Evolutionary conservation across 2,888 invertebrate genomes (phyloP).

Genomic region (Hydroisotoma schaefferi): DNA sequence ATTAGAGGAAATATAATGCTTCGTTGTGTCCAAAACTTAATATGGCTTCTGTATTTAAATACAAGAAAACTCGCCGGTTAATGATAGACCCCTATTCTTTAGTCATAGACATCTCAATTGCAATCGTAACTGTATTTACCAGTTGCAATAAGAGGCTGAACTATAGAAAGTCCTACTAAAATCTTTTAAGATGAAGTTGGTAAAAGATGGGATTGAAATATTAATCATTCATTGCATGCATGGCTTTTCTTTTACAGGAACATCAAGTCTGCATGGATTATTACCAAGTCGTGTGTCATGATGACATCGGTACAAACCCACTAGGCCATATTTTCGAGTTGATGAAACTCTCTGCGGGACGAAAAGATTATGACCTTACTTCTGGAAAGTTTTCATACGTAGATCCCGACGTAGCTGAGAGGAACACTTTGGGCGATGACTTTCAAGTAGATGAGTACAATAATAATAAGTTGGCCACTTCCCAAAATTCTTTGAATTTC

Average conservation of each 20-base stretch:
- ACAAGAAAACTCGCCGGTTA: too few relatives aligned
- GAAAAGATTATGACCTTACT: conserved; percentile 25
- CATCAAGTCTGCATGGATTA: conserved; percentile 48
- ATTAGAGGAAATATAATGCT: too few relatives aligned
- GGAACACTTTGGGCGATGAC: conserved; percentile 46
- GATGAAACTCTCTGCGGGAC: conserved; percentile 38
- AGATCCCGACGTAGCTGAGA: conserved; percentile 42
- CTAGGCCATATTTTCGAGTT: conserved; percentile 47
- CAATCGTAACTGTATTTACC: too few relatives aligned
- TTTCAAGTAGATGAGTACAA: conserved; percentile 48
- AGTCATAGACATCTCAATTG: too few relatives aligned
- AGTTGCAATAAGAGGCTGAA: too few relatives aligned
- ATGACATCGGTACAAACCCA: conserved; percentile 36
- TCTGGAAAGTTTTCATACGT: conserved; percentile 33
- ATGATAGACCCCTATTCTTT: too few relatives aligned
- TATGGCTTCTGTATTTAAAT: too few relatives aligned
- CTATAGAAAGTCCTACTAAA: too few relatives aligned
- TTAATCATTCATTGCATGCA: neutral
- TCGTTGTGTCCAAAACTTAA: too few relatives aligned
- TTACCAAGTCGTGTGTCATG: conserved; percentile 47
- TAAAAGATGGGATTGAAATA: too few relatives aligned
- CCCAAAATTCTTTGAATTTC: conserved; percentile 35
- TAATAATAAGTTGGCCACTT: conserved; percentile 42
- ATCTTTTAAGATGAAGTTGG: too few relatives aligned
- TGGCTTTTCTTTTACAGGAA: conserved; percentile 34